Conservation (phyloP, 2,113 vertebrate genomes). For the Todiramphus chloris region DNA sequence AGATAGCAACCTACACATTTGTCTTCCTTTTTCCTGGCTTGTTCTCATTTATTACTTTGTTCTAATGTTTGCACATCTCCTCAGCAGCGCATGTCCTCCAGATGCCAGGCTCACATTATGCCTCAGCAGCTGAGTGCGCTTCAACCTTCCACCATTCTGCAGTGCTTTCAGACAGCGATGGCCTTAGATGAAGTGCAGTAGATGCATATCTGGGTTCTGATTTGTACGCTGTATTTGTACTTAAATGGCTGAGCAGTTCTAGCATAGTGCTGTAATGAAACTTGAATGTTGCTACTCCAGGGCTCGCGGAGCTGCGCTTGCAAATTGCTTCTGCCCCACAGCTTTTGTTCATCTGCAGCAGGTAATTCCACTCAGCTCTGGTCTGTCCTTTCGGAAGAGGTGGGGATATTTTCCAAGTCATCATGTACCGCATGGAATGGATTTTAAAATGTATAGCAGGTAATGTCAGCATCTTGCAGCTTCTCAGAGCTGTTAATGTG, state of each 20-base stretch:
- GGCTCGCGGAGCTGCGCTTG: accelerated
- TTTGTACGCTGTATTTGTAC: neutral
- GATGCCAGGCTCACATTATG: neutral
- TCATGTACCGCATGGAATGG: neutral
- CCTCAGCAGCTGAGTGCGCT: accelerated
- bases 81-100: neutral
- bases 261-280: neutral
- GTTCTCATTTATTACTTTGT: neutral
- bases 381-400: neutral
- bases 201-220: neutral
- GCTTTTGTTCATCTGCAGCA: neutral
- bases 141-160: neutral
- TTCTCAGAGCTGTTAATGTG: neutral
- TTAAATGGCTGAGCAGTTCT: neutral
- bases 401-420: neutral
- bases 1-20: neutral
- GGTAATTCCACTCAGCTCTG: neutral
- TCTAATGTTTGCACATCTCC: neutral
- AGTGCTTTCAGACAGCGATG: neutral
- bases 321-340: neutral
- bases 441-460: neutral
- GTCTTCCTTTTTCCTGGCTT: neutral
- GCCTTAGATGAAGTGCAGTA: neutral
- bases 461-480: neutral
- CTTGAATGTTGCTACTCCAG: neutral